Percentiles rank a stretch among this genome's conserved stretches.
phyloP scores from a whole-genome alignment of 2,113 vertebrate genomes.

The Nansenia antarctica region DNA sequence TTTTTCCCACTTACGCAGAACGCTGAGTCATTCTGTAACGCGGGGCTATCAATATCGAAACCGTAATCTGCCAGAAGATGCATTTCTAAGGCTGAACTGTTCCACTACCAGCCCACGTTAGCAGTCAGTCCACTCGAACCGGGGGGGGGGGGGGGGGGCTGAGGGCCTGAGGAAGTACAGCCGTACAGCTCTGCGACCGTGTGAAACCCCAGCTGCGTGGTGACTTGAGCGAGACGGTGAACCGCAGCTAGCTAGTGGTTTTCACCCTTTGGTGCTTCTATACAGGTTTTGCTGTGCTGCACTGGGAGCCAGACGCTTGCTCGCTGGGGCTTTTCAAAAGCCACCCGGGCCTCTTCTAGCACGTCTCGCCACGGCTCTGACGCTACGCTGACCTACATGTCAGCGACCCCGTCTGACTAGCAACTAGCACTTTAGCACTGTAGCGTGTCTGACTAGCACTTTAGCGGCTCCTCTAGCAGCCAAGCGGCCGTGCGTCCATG shows the following conservation, averaged over 20 bases:
- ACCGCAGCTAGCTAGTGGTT: background rate
- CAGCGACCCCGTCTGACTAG: background rate
- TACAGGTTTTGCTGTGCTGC: background rate
- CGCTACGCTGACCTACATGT: background rate
- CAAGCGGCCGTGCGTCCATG: too few relatives aligned
- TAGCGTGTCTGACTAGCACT: too few relatives aligned
- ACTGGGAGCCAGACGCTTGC: too few relatives aligned
- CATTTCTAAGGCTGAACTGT: background rate
- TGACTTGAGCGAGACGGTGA: background rate
- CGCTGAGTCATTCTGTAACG: background rate
- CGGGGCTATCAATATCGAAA: background rate
- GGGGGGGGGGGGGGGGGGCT: too few relatives aligned
- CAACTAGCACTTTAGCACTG: too few relatives aligned
- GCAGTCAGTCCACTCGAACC: background rate
- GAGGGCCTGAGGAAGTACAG: background rate
- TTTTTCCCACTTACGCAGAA: background rate
- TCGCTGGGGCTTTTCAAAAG: background rate
- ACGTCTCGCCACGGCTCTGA: background rate
- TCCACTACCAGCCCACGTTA: background rate
- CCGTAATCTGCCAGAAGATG: background rate
- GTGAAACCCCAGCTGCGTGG: background rate
- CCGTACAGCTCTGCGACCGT: background rate
- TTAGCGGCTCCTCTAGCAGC: too few relatives aligned
- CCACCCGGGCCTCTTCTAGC: background rate
- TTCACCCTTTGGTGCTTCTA: background rate